Conservation (phyloP, 1,140 invertebrate genomes). For the Coptotermes formosanus region DNA sequence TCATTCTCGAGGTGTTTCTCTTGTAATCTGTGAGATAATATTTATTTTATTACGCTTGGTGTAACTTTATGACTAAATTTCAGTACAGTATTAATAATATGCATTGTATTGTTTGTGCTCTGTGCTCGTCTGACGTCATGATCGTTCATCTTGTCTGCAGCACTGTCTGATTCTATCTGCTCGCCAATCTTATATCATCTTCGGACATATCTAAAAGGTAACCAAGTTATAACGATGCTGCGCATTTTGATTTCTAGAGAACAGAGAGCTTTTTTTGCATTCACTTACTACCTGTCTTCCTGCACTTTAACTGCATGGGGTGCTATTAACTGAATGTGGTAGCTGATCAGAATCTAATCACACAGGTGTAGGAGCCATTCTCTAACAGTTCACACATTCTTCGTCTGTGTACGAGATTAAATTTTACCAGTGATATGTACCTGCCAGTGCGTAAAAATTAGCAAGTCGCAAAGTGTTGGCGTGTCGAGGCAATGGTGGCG, state of each 20-base stretch:
- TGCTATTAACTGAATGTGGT: background rate
- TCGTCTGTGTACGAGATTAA: too few species aligned
- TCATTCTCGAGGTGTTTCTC: too few species aligned
- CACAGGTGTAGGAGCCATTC: too few species aligned
- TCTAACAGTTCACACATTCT: too few species aligned
- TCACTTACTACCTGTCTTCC: background rate
- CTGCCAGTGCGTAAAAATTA: too few species aligned
- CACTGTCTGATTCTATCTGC: conserved; percentile 53
- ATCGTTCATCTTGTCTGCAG: conserved; percentile 44
- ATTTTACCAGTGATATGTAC: too few species aligned
- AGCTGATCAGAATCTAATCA: too few species aligned
- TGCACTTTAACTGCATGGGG: background rate
- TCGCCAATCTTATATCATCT: conserved; percentile 57
- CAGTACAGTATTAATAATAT: background rate
- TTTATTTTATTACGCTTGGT: too few species aligned
- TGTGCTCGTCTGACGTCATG: conserved; percentile 21
- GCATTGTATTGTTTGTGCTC: conserved; percentile 20
- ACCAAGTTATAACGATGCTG: conserved; percentile 29
- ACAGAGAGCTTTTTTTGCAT: background rate
- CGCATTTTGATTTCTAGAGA: background rate
- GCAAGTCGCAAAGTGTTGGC: too few species aligned
- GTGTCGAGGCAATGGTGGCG: too few species aligned
- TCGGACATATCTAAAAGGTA: conserved; percentile 62
- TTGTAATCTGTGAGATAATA: too few species aligned
- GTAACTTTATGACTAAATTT: too few species aligned